These are phyloP conservation scores for Bombus confusus DNA, from an alignment of 1,140 invertebrate genomes.

Conservation along the genomic window DNA sequence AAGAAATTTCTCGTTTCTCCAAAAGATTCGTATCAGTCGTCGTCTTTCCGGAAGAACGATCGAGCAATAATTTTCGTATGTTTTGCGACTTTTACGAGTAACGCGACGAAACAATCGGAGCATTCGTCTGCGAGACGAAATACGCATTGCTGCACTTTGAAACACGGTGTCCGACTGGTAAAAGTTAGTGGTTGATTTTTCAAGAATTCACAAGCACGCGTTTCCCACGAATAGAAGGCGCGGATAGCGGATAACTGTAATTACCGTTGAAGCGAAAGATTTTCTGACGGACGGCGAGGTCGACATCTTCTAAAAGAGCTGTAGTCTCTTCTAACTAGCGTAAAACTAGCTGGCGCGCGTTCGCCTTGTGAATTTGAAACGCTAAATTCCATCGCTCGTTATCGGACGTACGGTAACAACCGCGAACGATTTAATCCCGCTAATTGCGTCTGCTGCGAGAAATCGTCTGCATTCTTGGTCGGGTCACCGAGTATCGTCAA, in stretches of 20 bases:
- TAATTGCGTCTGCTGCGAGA: constrained; percentile 26
- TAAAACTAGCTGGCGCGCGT: background rate
- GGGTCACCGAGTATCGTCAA: constrained; percentile 28
- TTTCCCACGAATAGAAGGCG: constrained; percentile 63
- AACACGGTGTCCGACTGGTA: no score
- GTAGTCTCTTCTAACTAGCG: no score
- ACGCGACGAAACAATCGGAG: no score
- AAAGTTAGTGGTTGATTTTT: no score
- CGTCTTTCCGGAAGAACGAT: no score
- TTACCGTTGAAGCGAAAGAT: constrained; percentile 40
- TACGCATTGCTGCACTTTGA: no score
- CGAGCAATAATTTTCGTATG: no score
- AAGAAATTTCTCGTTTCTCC: no score
- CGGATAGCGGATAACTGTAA: constrained; percentile 57
- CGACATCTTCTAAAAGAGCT: background rate
- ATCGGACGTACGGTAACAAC: background rate
- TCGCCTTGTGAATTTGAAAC: background rate
- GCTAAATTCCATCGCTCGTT: constrained; percentile 30
- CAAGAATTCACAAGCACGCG: constrained; percentile 34
- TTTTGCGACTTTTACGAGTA: no score
- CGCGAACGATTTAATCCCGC: constrained; percentile 27
- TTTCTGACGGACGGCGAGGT: background rate
- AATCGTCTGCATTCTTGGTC: constrained; percentile 31
- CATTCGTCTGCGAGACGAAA: no score
- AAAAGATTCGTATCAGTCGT: no score